These are phyloP conservation scores for Eulithis testata DNA, from an alignment of 2,888 invertebrate species.

Conservation along the genomic window DNA sequence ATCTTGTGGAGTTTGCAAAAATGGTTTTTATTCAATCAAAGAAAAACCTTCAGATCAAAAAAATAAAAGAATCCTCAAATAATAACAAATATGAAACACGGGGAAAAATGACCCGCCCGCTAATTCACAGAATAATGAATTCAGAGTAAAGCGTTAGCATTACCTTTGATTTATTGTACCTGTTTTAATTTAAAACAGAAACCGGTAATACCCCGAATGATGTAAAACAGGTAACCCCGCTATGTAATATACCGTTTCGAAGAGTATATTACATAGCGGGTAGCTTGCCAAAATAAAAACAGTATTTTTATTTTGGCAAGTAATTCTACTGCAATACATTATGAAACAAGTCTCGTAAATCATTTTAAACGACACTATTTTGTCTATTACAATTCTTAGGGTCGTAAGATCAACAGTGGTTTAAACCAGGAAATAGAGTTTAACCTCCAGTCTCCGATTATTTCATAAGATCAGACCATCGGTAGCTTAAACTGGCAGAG, in stretches of 20 bases:
- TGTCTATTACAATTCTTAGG: neutral
- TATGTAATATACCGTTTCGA: slow-evolving; percentile 15
- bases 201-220: slow-evolving; percentile 16
- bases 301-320: neutral
- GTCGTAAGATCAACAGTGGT: no score
- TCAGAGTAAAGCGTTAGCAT: slow-evolving; percentile 13
- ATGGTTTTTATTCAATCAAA: no score
- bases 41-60: neutral
- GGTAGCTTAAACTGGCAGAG: no score
- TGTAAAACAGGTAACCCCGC: slow-evolving; percentile 18
- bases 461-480: no score
- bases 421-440: no score
- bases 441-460: no score
- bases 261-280: no score
- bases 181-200: slow-evolving; percentile 26
- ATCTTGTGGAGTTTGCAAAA: no score
- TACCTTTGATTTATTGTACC: slow-evolving; percentile 30
- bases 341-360: neutral
- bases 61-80: slow-evolving; percentile 4
- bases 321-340: neutral
- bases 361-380: neutral
- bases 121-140: slow-evolving; percentile 14
- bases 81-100: slow-evolving; percentile 5
- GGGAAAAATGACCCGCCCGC: slow-evolving; percentile 7
- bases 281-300: no score